Evolutionary conservation across 2,797 vertebrate genomes (phyloP).

Genomic region (Epinephelus malabaricus): DNA sequence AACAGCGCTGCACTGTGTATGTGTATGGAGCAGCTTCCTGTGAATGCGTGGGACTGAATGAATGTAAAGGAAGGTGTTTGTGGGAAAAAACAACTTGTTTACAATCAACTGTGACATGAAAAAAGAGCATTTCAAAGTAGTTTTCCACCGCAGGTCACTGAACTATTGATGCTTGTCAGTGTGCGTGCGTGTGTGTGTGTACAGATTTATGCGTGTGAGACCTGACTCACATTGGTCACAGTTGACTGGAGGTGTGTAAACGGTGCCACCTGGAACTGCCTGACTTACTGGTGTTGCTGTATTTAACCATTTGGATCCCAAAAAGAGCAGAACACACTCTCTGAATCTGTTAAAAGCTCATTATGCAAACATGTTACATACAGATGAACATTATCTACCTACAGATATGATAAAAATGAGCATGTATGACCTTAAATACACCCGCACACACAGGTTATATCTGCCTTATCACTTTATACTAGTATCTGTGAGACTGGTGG

Average conservation of each 20-base stretch:
- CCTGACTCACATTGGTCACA: slow-evolving; percentile 36
- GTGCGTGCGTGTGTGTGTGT: not conserved
- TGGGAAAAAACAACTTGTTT: not conserved
- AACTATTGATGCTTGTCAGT: slow-evolving; percentile 16
- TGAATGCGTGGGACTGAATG: slow-evolving; percentile 19
- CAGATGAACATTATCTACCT: not conserved
- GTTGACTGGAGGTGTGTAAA: slow-evolving; percentile 49
- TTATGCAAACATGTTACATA: not conserved
- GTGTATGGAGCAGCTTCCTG: not conserved
- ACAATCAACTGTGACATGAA: slow-evolving; percentile 21
- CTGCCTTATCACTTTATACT: not conserved
- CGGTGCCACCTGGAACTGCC: slow-evolving; percentile 45
- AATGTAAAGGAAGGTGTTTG: slow-evolving; percentile 31
- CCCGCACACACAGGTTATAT: not conserved
- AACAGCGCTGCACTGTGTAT: not conserved
- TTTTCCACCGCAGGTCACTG: slow-evolving; percentile 42
- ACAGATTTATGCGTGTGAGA: not conserved
- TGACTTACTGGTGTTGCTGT: not conserved
- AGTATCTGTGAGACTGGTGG: not conserved
- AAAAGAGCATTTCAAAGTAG: slow-evolving; percentile 17
- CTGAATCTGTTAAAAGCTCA: not conserved
- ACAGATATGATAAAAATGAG: not conserved
- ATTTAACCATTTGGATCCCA: slow-evolving; percentile 11
- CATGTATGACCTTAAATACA: not conserved
- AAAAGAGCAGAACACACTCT: not conserved